A percentile compares a stretch with the other conserved stretches of the same genome.
Conservation (phyloP, 2,113 vertebrate genomes). For the Gobiocypris rarus region DNA sequence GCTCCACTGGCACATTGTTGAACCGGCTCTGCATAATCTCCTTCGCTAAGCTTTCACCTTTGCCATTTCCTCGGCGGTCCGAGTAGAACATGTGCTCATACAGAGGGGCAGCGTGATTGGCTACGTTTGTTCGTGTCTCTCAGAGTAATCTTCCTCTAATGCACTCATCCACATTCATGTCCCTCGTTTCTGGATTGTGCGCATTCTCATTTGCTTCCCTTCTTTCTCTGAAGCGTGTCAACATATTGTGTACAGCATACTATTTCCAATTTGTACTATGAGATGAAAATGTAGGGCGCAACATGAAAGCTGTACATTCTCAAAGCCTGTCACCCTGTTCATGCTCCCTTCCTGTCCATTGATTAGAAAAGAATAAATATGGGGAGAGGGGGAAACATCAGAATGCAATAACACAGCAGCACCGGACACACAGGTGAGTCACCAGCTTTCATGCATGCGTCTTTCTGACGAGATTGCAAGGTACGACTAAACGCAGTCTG, state of each 20-base stretch:
- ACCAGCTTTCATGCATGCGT: background rate
- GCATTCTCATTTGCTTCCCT: background rate
- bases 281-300: slow-evolving; percentile 24
- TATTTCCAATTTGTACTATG: background rate
- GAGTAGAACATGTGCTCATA: background rate
- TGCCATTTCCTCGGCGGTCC: background rate
- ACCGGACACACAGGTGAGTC: slow-evolving; percentile 16
- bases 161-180: slow-evolving; percentile 40
- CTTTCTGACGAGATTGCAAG: slow-evolving; percentile 25
- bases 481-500: background rate
- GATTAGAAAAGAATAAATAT: slow-evolving; percentile 5
- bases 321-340: background rate
- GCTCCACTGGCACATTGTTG: background rate
- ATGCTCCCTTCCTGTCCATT: background rate
- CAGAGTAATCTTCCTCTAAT: slow-evolving; percentile 38
- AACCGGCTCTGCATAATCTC: slow-evolving; percentile 24
- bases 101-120: background rate
- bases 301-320: slow-evolving; percentile 8
- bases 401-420: slow-evolving; percentile 23
- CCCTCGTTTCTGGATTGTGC: background rate
- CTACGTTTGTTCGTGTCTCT: background rate
- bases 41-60: background rate
- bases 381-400: background rate
- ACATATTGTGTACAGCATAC: background rate
- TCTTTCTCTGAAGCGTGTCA: background rate